Evolutionary conservation across 1,140 invertebrate species (phyloP).

Genomic region (Delia radicum): DNA sequence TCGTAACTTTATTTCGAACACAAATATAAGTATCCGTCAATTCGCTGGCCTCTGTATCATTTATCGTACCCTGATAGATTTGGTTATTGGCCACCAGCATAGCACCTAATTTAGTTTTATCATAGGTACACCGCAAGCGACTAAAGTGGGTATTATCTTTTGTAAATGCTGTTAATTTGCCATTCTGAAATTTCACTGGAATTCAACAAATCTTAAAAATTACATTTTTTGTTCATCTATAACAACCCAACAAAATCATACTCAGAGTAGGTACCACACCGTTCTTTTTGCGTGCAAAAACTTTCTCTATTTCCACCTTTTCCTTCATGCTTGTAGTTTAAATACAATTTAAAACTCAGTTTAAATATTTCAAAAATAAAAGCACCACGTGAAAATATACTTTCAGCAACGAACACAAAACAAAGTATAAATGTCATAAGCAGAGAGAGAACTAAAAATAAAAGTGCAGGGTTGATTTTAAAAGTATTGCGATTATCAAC

Average conservation of each 20-base stretch:
- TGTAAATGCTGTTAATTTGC: slow-evolving; percentile 30
- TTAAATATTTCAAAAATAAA: not conserved
- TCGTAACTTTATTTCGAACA: slow-evolving; percentile 40
- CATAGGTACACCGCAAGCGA: slow-evolving; percentile 18
- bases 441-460: too few relatives aligned
- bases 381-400: slow-evolving; percentile 14
- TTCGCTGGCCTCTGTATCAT: slow-evolving; percentile 25
- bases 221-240: not conserved
- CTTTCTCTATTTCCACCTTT: slow-evolving; percentile 35
- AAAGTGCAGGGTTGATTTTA: not conserved
- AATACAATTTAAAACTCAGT: not conserved
- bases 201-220: not conserved
- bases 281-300: slow-evolving; percentile 30
- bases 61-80: slow-evolving; percentile 19
- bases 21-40: slow-evolving; percentile 42
- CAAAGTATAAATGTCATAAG: not conserved
- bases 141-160: slow-evolving; percentile 33
- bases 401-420: not conserved
- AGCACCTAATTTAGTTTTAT: slow-evolving; percentile 30
- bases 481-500: too few relatives aligned
- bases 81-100: slow-evolving; percentile 35
- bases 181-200: slow-evolving; percentile 50
- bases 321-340: slow-evolving; percentile 35
- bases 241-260: slow-evolving; percentile 30
- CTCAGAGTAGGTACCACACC: slow-evolving; percentile 33